Evolutionary conservation across 2,888 invertebrate species (phyloP).

Genomic region (Ennomos erosarius): DNA sequence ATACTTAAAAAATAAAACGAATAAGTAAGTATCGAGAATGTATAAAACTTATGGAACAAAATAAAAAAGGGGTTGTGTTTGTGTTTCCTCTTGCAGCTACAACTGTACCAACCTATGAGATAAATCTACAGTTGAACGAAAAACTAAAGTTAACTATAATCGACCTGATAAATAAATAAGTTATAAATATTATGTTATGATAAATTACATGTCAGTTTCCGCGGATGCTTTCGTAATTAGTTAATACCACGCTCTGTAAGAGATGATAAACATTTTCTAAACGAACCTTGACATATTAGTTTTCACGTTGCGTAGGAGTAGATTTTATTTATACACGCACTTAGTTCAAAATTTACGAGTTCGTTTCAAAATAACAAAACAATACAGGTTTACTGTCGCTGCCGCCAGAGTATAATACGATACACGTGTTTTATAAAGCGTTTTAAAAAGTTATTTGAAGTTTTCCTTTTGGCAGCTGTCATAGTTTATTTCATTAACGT

Average conservation of each 20-base stretch:
- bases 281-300: conserved; percentile 76
- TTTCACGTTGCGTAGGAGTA: conserved; percentile 62
- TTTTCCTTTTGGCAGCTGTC: background rate
- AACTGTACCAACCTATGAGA: too few relatives aligned
- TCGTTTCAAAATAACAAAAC: conserved; percentile 36
- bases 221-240: conserved; percentile 53
- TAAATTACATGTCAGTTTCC: conserved; percentile 50
- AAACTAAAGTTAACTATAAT: too few relatives aligned
- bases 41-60: too few relatives aligned
- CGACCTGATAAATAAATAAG: too few relatives aligned
- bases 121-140: too few relatives aligned
- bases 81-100: too few relatives aligned
- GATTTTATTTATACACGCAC: conserved; percentile 58
- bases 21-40: too few relatives aligned
- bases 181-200: conserved; percentile 9
- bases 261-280: conserved; percentile 61
- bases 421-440: conserved; percentile 7
- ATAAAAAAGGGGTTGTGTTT: too few relatives aligned
- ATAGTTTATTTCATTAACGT: too few relatives aligned
- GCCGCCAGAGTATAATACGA: conserved; percentile 13
- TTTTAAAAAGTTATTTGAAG: conserved; percentile 8
- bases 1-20: too few relatives aligned
- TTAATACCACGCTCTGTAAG: conserved; percentile 60
- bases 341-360: conserved; percentile 38
- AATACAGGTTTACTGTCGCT: conserved; percentile 22